A percentile compares a stretch with the other conserved stretches of the same genome.
Evolutionary conservation across 2,797 vertebrate species (phyloP).

Genomic region (Perodicticus potto): DNA sequence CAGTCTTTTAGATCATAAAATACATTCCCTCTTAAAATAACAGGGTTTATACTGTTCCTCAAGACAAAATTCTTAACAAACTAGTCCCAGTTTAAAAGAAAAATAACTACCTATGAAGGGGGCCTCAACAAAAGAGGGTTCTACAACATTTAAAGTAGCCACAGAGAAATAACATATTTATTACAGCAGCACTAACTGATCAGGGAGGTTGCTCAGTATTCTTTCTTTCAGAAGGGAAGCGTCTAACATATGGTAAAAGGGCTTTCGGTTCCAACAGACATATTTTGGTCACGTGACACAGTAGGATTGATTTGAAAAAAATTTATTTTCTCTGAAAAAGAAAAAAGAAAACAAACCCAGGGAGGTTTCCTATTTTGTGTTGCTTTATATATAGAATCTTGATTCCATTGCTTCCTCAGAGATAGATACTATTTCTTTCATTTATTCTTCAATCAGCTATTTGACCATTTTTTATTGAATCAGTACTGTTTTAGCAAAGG

Average conservation of each 20-base stretch:
- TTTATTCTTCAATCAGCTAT: neutral
- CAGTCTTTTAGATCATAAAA: slow-evolving; percentile 31
- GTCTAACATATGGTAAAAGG: neutral
- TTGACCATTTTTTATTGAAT: neutral
- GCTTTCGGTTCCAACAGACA: neutral
- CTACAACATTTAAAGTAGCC: neutral
- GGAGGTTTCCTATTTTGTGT: neutral
- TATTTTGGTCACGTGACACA: neutral
- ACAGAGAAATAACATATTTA: neutral
- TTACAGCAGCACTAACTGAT: neutral
- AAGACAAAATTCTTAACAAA: slow-evolving; percentile 41
- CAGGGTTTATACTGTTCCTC: neutral
- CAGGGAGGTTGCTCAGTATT: neutral
- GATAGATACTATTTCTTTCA: neutral
- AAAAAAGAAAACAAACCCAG: neutral
- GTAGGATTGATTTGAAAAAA: neutral
- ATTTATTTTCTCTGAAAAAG: neutral
- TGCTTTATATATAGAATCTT: neutral
- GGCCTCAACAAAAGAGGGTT: neutral
- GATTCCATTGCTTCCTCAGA: neutral
- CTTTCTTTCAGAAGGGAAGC: neutral
- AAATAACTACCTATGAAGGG: neutral
- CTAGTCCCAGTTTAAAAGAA: neutral
- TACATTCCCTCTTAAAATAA: neutral
- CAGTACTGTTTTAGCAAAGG: neutral